These are phyloP conservation scores for Oithona nana DNA, from an alignment of 2,888 invertebrate genomes.

Conservation along the genomic window DNA sequence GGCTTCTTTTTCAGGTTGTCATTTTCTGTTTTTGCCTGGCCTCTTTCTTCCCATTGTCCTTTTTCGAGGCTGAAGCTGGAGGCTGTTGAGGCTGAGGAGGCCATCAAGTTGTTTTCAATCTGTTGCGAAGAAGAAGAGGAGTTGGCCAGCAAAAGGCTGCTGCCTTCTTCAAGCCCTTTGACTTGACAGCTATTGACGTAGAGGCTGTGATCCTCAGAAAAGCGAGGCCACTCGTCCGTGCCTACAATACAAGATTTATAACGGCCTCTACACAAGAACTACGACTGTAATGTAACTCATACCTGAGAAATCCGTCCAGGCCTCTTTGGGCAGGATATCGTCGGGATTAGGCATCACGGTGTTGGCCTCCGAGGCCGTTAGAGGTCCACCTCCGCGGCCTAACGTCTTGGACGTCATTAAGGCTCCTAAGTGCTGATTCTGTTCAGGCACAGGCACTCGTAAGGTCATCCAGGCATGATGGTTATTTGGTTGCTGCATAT, in stretches of 20 bases:
- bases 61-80: too few relatives aligned
- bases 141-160: too few relatives aligned
- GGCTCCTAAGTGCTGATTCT: background rate
- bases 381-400: background rate
- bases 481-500: too few relatives aligned
- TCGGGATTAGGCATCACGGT: conserved; percentile 12
- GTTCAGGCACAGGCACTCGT: background rate
- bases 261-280: too few relatives aligned
- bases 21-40: background rate
- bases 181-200: background rate
- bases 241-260: too few relatives aligned
- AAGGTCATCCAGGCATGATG: background rate
- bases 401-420: background rate
- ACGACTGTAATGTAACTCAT: too few relatives aligned
- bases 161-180: too few relatives aligned
- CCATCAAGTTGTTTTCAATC: background rate
- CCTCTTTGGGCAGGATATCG: conserved; percentile 15
- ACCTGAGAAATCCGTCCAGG: conserved; percentile 13
- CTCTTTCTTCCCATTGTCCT: too few relatives aligned
- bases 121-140: background rate
- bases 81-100: too few relatives aligned
- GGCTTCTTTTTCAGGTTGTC: background rate
- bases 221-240: background rate
- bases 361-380: background rate
- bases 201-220: background rate